Evolutionary conservation across 2,113 vertebrate genomes (phyloP), one percentile per base, ranked within the genome.

Genomic region (Rhynchomys soricoides): DNA sequence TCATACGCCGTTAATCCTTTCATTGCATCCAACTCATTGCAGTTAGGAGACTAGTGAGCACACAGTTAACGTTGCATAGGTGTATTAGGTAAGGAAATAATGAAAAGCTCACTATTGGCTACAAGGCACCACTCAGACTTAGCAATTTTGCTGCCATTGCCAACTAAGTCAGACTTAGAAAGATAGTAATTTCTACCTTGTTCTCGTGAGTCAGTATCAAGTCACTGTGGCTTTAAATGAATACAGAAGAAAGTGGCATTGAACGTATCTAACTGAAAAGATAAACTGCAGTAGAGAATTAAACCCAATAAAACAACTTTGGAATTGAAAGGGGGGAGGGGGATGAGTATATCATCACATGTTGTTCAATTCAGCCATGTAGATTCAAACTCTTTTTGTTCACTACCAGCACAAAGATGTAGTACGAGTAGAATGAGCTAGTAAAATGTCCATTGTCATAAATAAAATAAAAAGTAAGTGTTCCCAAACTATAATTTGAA

Each of bases 401-500:
- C 48, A 48, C 31, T 17, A 57, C 7, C 57, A 34, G 26, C 34
- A 75, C 89, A 90, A 93, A 22, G 45, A 50, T 13, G 9, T 22
- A 86, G 59, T 12, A 3, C 26, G 66, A 21, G 16, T 34, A 21
- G 45, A 64, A 48, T 37, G 15, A 48, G 34, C 83, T 66, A 66
- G 83, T 48, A 86, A 66, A 86, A 57, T 37, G 21, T 75, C 24
- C 31, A 75, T 17, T 86, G 45, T 24, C 6, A 24, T 79, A 95
- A 77, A 55, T 86, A 86, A 93, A 88, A 75, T 24, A 83, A 62
- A 62, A 83, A 43, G n/a, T 10, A 50, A 50, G 73, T 57, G 52
- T 64, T 64, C 1, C 52, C 34, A 77, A 68, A 77, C n/a, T 82
- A 55, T 71, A 48, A 86, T 88, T 94, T 88, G 50, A 90, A 96